Evolutionary conservation across 2,888 invertebrate genomes (phyloP).

Genomic region (Troides oblongomaculatus): DNA sequence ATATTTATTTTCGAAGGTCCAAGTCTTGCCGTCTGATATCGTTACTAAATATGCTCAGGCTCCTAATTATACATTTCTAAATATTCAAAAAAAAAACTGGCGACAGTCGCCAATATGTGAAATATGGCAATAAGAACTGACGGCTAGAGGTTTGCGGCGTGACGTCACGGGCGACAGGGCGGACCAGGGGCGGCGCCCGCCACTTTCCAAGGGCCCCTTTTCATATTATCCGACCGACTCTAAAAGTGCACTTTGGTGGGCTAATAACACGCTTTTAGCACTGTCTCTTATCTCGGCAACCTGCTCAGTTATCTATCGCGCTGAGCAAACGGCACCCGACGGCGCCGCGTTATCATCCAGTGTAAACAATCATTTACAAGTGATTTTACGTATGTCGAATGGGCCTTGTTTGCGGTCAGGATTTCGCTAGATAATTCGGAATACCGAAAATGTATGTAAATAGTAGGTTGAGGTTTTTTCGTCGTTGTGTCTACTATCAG

Average conservation of each 20-base stretch:
- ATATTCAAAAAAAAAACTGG: constrained; percentile 64
- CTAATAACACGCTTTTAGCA: constrained; percentile 74
- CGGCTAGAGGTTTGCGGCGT: constrained; percentile 60
- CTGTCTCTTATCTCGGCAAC: constrained; percentile 55
- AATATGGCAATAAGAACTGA: constrained; percentile 69
- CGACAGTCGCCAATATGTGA: constrained; percentile 75
- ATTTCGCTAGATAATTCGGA: constrained; percentile 57
- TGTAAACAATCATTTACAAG: constrained; percentile 72
- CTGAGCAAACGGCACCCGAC: constrained; percentile 60
- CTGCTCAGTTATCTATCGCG: constrained; percentile 58
- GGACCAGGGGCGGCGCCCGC: constrained; percentile 71
- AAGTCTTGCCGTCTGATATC: constrained; percentile 57
- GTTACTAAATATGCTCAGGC: constrained; percentile 62
- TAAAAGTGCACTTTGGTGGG: constrained; percentile 59
- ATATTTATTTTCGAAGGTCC: constrained; percentile 48
- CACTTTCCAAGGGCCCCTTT: constrained; percentile 45
- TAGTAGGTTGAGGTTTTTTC: constrained; percentile 37
- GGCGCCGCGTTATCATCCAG: constrained; percentile 74
- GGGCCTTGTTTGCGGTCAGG: constrained; percentile 65
- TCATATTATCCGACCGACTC: constrained; percentile 50
- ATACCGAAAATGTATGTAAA: constrained; percentile 41
- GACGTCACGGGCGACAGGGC: constrained; percentile 78
- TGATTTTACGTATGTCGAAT: constrained; percentile 61
- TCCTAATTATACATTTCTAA: constrained; percentile 67
- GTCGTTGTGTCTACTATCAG: constrained; percentile 31